phyloP scores from a whole-genome alignment of 2,113 vertebrate genomes.

The Rhea americana region DNA sequence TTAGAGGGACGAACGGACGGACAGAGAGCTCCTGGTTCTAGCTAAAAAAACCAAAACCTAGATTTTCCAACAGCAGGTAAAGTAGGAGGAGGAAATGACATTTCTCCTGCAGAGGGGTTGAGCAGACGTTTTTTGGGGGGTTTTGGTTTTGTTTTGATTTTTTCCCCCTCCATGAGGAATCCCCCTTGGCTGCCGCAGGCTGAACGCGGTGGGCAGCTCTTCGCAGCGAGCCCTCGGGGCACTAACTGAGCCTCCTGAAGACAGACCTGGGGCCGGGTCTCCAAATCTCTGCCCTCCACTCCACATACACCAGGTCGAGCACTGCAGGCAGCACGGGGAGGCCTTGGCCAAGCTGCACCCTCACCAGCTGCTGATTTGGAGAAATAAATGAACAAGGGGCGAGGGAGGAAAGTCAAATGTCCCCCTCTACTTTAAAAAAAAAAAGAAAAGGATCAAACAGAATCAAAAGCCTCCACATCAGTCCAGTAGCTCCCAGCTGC shows the following conservation, averaged over 20 bases:
- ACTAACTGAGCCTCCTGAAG: too few species aligned
- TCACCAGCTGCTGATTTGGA: not conserved
- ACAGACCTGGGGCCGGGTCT: not conserved
- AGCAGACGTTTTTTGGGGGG: not conserved
- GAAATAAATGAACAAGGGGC: not conserved
- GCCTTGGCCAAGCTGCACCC: not conserved
- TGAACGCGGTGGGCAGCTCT: accelerated
- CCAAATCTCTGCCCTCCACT: not conserved
- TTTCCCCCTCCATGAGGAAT: not conserved
- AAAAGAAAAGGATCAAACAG: not conserved
- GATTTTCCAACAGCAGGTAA: not conserved
- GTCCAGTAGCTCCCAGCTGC: not conserved
- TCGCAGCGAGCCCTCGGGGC: too few species aligned
- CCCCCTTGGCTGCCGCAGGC: not conserved
- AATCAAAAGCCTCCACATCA: not conserved
- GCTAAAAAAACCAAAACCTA: not conserved
- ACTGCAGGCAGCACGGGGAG: not conserved
- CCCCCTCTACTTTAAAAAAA: not conserved
- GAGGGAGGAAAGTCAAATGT: not conserved
- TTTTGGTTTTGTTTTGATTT: not conserved
- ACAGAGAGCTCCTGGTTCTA: not conserved
- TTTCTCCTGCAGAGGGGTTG: not conserved
- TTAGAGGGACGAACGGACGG: not conserved
- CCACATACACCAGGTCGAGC: accelerated
- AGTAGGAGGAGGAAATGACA: not conserved